Conservation (phyloP, 1,140 invertebrate species). For the Drosophila ogumai region DNA sequence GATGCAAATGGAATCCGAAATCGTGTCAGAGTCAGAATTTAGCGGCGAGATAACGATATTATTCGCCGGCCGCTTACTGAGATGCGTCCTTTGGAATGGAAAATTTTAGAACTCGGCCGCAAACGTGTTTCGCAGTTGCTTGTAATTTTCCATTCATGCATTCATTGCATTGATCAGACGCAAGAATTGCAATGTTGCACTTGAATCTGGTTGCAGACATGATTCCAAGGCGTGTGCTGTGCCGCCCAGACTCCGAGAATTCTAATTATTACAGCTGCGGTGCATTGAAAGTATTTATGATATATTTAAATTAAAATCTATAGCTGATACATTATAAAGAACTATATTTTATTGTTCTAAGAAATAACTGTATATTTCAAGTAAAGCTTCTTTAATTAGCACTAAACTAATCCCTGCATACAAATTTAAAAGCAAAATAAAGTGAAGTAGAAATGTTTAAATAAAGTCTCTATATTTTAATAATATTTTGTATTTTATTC, state of each 20-base stretch:
- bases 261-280: background rate
- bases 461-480: background rate
- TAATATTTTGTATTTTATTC: background rate
- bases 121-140: slow-evolving; percentile 56
- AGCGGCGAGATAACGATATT: slow-evolving; percentile 50
- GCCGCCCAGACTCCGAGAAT: slow-evolving; percentile 7
- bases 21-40: slow-evolving; percentile 65
- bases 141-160: slow-evolving; percentile 65
- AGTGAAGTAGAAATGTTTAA: background rate
- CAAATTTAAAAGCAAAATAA: background rate
- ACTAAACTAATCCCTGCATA: background rate
- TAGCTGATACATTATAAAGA: background rate
- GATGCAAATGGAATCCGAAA: slow-evolving; percentile 56
- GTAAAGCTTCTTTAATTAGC: background rate
- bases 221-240: slow-evolving; percentile 8
- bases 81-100: slow-evolving; percentile 60
- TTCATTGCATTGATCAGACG: slow-evolving; percentile 28
- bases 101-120: slow-evolving; percentile 50
- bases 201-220: slow-evolving; percentile 55
- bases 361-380: background rate
- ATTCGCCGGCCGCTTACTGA: slow-evolving; percentile 17
- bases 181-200: slow-evolving; percentile 72
- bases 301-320: background rate
- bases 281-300: background rate
- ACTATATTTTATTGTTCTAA: background rate